These are phyloP conservation scores for Lepus oiostolus DNA, from an alignment of 2,797 vertebrate genomes.

Conservation along the genomic window DNA sequence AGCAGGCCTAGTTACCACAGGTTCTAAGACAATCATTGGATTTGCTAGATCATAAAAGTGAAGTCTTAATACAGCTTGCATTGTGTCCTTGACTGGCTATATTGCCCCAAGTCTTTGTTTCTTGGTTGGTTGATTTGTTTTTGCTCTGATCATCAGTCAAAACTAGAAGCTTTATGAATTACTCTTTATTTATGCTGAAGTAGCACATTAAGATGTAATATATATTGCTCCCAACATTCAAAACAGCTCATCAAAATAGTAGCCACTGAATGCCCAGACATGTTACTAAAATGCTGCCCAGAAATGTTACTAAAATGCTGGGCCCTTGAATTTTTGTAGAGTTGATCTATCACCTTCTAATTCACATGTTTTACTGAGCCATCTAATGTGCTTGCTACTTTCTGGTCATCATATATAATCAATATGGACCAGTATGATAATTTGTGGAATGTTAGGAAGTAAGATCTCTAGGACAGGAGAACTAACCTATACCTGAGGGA, in stretches of 20 bases:
- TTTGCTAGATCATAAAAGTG: neutral
- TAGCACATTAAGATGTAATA: neutral
- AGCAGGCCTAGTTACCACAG: neutral
- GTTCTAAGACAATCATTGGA: neutral
- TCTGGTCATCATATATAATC: neutral
- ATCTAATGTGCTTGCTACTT: constrained; percentile 41
- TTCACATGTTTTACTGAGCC: constrained; percentile 7
- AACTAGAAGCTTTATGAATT: neutral
- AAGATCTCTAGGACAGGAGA: constrained; percentile 16
- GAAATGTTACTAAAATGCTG: neutral
- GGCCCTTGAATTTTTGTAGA: neutral
- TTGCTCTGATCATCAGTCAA: neutral
- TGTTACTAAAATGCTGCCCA: too few species aligned
- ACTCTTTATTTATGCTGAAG: neutral
- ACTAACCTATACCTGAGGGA: neutral
- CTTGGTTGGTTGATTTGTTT: neutral
- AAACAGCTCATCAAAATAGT: neutral
- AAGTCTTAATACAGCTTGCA: neutral
- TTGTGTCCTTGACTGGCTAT: neutral
- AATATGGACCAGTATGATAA: neutral
- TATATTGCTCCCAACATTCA: neutral
- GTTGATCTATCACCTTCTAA: neutral
- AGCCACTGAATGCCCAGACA: neutral
- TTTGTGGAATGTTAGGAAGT: neutral
- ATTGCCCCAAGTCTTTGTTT: neutral